Evolutionary conservation across 2,888 invertebrate genomes (phyloP).

Genomic region (Melieria crassipennis): DNA sequence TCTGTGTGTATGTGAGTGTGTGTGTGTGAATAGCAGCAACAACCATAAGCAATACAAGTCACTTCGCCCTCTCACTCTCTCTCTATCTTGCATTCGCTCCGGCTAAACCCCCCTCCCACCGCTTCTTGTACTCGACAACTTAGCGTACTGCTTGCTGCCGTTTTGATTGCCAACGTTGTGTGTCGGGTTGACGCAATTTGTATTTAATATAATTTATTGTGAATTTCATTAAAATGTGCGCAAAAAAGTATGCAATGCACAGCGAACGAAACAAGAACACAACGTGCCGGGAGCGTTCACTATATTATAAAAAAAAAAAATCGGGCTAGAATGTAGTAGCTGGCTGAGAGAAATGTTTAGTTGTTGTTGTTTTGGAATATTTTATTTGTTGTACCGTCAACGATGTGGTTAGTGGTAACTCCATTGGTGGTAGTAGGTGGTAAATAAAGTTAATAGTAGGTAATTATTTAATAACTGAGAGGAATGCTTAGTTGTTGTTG

Average conservation of each 20-base stretch:
- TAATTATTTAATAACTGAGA: not conserved
- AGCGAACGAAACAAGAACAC: constrained; percentile 18
- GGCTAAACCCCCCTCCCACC: not conserved
- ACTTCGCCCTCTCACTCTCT: no score
- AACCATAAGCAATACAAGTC: no score
- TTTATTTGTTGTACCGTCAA: not conserved
- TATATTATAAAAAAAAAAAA: not conserved
- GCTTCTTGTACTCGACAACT: not conserved
- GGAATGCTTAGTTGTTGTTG: not conserved
- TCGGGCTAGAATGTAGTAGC: not conserved
- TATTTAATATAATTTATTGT: constrained; percentile 51
- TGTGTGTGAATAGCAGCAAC: no score
- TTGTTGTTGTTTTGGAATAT: not conserved
- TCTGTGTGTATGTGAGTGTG: no score
- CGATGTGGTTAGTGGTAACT: not conserved
- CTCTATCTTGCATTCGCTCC: no score
- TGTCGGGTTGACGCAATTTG: not conserved
- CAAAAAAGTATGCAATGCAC: constrained; percentile 49
- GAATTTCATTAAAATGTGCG: constrained; percentile 56
- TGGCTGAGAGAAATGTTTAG: not conserved
- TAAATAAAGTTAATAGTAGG: not conserved
- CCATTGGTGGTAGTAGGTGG: no score
- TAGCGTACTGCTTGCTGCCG: not conserved
- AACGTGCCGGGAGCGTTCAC: no score
- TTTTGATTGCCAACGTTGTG: no score